These are phyloP conservation scores for Chrysomallon squamiferum DNA, from an alignment of 1,140 invertebrate species.

Conservation along the genomic window DNA sequence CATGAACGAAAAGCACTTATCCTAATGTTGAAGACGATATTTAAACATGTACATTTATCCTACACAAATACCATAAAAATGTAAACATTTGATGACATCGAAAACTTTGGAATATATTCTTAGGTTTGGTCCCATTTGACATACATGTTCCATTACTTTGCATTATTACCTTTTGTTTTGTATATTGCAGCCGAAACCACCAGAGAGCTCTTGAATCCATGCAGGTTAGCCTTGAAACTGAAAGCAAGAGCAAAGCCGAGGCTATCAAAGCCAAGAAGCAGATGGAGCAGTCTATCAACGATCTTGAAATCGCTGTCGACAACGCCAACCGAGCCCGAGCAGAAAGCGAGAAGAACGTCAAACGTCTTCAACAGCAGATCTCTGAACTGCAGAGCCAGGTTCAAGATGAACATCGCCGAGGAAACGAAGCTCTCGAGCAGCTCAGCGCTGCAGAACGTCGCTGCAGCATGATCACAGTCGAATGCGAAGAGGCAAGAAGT, in stretches of 20 bases:
- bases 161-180: too few relatives aligned
- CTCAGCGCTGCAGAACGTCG: constrained; percentile 93
- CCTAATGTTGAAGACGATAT: not conserved
- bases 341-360: constrained; percentile 98
- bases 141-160: too few relatives aligned
- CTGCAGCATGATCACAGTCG: constrained; percentile 91
- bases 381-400: constrained; percentile 72
- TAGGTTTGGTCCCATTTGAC: too few relatives aligned
- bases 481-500: constrained; percentile 92
- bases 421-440: constrained; percentile 94
- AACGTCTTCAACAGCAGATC: constrained; percentile 88
- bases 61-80: too few relatives aligned
- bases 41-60: not conserved
- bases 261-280: constrained; percentile 99
- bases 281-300: constrained; percentile 97
- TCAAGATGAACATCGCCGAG: constrained; percentile 94
- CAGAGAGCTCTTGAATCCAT: constrained; percentile 98
- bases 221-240: constrained; percentile 97
- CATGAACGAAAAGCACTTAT: too few relatives aligned
- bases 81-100: too few relatives aligned
- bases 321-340: constrained; percentile 76
- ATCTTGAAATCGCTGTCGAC: constrained; percentile 97
- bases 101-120: too few relatives aligned
- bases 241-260: constrained; percentile 98
- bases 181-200: constrained; percentile 87